phyloP scores from a whole-genome alignment of 2,888 invertebrate genomes.

The Lissocephala sabroskyi region DNA sequence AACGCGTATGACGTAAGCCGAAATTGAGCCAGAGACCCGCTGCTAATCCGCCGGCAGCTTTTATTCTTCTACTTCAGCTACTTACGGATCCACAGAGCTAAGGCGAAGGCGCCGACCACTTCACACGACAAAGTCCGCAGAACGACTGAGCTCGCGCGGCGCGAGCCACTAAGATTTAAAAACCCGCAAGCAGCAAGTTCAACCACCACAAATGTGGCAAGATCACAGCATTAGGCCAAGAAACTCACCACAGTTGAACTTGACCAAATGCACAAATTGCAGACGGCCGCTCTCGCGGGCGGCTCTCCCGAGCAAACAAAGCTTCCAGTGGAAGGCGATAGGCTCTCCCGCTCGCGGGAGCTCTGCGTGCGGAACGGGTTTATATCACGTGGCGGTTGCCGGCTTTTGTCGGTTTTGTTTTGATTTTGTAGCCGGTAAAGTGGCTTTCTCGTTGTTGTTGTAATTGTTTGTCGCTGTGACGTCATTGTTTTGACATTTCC shows the following conservation, averaged over 20 bases:
- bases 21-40: neutral
- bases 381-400: constrained; percentile 53
- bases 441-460: constrained; percentile 16
- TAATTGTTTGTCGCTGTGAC: constrained; percentile 57
- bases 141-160: constrained; percentile 69
- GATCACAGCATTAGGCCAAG: constrained; percentile 20
- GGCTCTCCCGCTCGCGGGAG: no score
- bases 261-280: constrained; percentile 66
- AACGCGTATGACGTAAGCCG: constrained; percentile 9
- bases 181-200: constrained; percentile 5
- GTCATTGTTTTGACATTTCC: constrained; percentile 56
- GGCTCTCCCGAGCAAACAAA: constrained; percentile 48
- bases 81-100: constrained; percentile 36
- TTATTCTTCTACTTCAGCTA: constrained; percentile 4
- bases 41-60: constrained; percentile 1
- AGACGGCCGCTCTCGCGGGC: constrained; percentile 24
- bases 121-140: constrained; percentile 72
- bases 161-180: constrained; percentile 24
- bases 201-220: no score
- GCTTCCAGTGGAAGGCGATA: constrained; percentile 35
- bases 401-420: constrained; percentile 58
- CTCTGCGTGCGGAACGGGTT: constrained; percentile 37
- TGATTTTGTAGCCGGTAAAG: constrained; percentile 5
- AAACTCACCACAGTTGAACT: constrained; percentile 62
- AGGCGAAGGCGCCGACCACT: constrained; percentile 46